phyloP scores from a whole-genome alignment of 2,113 vertebrate genomes.

The Caracal caracal region DNA sequence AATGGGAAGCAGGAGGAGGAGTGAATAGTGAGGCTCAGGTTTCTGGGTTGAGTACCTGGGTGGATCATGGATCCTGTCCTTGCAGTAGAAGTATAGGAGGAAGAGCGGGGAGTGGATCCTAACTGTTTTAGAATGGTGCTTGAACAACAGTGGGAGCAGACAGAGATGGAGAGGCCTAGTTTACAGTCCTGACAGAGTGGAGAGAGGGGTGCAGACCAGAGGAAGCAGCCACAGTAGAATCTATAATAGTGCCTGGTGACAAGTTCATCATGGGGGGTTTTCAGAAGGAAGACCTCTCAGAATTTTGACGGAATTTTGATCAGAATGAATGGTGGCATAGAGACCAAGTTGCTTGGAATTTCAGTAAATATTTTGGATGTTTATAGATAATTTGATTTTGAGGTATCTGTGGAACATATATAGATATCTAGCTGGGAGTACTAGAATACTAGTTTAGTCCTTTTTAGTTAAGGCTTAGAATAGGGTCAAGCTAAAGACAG shows the following conservation, averaged over 20 bases:
- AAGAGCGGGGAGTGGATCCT: neutral
- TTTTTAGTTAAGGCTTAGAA: neutral
- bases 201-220: neutral
- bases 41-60: neutral
- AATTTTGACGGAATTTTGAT: constrained; percentile 16
- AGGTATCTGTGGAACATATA: neutral
- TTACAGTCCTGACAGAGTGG: neutral
- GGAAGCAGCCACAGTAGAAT: neutral
- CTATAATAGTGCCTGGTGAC: neutral
- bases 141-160: neutral
- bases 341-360: neutral
- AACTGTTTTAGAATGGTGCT: neutral
- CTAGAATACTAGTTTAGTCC: neutral
- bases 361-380: neutral
- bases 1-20: neutral
- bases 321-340: neutral
- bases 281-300: neutral
- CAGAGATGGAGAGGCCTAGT: neutral
- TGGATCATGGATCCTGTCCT: neutral
- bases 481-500: neutral
- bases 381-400: constrained; percentile 25
- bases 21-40: neutral
- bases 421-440: neutral
- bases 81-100: neutral
- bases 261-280: neutral